phyloP scores from a whole-genome alignment of 2,113 vertebrate genomes.

The Oxygymnocypris stewartii region DNA sequence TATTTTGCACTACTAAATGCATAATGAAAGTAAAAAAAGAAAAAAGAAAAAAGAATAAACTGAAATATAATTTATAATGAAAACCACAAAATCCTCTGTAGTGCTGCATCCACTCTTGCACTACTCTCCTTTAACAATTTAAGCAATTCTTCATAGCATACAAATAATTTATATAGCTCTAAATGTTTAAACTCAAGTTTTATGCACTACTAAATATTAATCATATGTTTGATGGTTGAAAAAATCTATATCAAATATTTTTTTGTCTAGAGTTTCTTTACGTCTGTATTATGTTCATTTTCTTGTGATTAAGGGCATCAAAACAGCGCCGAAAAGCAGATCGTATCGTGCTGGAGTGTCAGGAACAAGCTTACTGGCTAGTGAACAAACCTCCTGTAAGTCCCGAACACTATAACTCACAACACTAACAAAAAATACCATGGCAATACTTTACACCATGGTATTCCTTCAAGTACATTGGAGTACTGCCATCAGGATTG shows the following conservation, averaged over 20 bases:
- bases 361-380: slow-evolving; percentile 94
- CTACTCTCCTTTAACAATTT: not conserved
- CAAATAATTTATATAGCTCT: not conserved
- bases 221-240: not conserved
- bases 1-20: no score
- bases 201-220: not conserved
- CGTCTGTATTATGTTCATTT: slow-evolving; percentile 40
- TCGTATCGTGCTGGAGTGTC: slow-evolving; percentile 91
- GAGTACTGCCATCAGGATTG: not conserved
- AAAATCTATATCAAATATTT: not conserved
- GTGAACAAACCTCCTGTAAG: slow-evolving; percentile 89
- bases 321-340: slow-evolving; percentile 90
- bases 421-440: not conserved
- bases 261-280: not conserved
- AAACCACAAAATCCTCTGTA: not conserved
- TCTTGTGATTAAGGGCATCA: slow-evolving; percentile 77
- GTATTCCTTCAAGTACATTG: not conserved
- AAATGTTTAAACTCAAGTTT: not conserved
- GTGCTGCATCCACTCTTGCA: not conserved
- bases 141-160: not conserved
- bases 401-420: not conserved
- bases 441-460: not conserved
- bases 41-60: no score
- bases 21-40: not conserved
- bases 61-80: not conserved